Evolutionary conservation across 2,797 vertebrate species (phyloP).

Genomic region (Poeciliopsis infans): DNA sequence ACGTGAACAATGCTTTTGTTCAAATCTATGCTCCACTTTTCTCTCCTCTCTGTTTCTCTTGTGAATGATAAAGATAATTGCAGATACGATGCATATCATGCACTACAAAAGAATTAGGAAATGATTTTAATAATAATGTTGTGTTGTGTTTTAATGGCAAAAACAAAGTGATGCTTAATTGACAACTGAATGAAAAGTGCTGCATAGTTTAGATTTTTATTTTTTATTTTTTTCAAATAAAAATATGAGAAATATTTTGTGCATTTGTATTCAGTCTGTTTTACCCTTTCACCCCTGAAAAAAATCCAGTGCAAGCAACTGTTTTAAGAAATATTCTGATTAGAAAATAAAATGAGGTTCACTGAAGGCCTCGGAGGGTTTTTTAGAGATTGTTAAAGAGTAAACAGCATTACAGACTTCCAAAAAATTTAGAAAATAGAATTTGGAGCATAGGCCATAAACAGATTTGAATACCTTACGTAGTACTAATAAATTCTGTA

Average conservation of each 20-base stretch:
- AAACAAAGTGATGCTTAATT: neutral
- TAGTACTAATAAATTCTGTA: neutral
- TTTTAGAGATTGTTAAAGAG: no score
- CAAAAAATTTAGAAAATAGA: neutral
- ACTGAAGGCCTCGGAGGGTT: no score
- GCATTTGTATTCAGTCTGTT: neutral
- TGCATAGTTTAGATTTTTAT: neutral
- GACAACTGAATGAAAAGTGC: neutral
- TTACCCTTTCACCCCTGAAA: neutral
- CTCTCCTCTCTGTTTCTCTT: neutral
- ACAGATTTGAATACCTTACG: neutral
- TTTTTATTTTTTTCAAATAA: neutral
- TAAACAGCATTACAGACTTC: neutral
- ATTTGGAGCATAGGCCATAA: neutral
- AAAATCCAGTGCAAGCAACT: neutral
- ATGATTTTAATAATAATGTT: no score
- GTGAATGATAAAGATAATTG: neutral
- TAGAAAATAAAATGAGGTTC: neutral
- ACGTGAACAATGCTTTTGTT: slow-evolving; percentile 21
- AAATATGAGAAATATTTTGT: neutral
- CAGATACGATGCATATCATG: neutral
- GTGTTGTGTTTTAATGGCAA: neutral
- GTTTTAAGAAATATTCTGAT: neutral
- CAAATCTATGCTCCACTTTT: neutral
- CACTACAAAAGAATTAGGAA: neutral